Conservation (phyloP, 2,888 invertebrate genomes). For the Pyrocoelia pectoralis region DNA sequence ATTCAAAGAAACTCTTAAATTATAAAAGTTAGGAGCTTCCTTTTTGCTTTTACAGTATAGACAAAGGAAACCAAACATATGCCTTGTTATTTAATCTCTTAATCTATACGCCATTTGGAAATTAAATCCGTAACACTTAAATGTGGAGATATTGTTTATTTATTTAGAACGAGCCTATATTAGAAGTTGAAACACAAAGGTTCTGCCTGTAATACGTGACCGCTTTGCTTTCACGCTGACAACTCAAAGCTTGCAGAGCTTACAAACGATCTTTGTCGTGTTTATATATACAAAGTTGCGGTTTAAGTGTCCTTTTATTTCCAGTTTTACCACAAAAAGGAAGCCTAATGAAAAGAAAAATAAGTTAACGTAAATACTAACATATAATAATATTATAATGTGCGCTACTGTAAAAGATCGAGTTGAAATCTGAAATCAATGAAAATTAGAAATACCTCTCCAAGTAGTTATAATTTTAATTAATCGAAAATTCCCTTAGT, state of each 20-base stretch:
- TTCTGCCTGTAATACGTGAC: constrained; percentile 31
- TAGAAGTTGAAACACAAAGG: constrained; percentile 27
- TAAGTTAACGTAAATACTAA: background rate
- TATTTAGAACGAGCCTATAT: background rate
- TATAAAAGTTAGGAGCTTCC: background rate
- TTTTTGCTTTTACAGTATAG: background rate
- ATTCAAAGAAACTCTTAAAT: too few species aligned
- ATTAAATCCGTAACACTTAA: constrained; percentile 1
- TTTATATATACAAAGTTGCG: constrained; percentile 28
- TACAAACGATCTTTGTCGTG: constrained; percentile 31
- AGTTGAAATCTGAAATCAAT: background rate
- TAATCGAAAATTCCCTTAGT: too few species aligned
- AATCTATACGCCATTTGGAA: background rate
- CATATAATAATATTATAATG: too few species aligned
- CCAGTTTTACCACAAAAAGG: constrained; percentile 17
- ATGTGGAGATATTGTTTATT: constrained; percentile 1
- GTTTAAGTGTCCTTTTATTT: constrained; percentile 30
- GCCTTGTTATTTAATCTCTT: background rate
- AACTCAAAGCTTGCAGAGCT: constrained; percentile 30
- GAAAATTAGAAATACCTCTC: too few species aligned
- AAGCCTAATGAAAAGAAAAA: background rate
- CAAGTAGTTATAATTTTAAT: too few species aligned
- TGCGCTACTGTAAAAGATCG: background rate
- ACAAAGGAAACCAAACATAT: background rate
- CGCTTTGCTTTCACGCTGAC: constrained; percentile 31